A percentile compares a stretch with the other conserved stretches of the same genome.
These are phyloP conservation scores for Tenthredo notha DNA, from an alignment of 2,888 invertebrate species.

Conservation along the genomic window DNA sequence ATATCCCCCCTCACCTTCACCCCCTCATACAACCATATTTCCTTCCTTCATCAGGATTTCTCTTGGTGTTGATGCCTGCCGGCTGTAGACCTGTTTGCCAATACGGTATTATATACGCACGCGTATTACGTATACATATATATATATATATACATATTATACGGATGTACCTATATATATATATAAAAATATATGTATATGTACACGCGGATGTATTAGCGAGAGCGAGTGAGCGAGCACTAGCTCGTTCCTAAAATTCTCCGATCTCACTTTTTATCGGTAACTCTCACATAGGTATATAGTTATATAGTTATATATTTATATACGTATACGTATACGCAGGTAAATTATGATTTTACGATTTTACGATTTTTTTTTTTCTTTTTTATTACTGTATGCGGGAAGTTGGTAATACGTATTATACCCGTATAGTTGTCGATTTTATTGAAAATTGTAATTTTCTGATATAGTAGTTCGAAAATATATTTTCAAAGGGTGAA, in stretches of 20 bases:
- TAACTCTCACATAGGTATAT: not conserved
- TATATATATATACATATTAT: not conserved
- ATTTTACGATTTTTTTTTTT: too few relatives aligned
- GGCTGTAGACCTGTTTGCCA: slow-evolving; percentile 34
- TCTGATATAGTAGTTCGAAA: too few relatives aligned
- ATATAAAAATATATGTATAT: not conserved
- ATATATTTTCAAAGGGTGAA: not conserved
- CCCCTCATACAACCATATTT: not conserved
- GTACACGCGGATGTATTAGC: not conserved
- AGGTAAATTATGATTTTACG: not conserved
- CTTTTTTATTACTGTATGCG: not conserved
- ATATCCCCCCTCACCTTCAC: not conserved
- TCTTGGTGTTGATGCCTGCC: slow-evolving; percentile 26
- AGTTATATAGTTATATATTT: not conserved
- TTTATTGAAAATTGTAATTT: too few relatives aligned
- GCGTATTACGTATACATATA: not conserved
- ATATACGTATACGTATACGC: not conserved
- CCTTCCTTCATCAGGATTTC: slow-evolving; percentile 19
- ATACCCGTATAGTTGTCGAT: too few relatives aligned
- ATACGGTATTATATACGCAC: slow-evolving; percentile 1
- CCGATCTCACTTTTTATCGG: slow-evolving; percentile 16
- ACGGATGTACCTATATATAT: not conserved
- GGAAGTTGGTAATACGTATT: not conserved
- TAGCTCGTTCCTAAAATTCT: not conserved
- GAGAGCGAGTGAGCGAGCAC: not conserved